Conservation (phyloP, 1,140 invertebrate species). For the Camponotus vicinus region DNA sequence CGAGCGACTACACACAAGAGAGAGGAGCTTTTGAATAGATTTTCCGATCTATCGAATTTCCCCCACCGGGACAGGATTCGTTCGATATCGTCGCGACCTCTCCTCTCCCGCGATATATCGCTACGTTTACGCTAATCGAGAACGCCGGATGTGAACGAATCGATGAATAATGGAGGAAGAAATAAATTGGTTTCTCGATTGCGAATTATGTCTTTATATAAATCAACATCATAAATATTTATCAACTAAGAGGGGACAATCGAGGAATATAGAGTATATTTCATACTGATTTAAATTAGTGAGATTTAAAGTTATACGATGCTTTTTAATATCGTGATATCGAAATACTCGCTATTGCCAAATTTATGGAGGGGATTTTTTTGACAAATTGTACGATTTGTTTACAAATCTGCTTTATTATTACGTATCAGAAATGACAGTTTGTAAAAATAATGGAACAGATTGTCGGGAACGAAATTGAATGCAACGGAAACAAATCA, state of each 20-base stretch:
- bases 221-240: conserved; percentile 25
- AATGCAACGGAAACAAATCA: not conserved
- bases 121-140: not conserved
- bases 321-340: not conserved
- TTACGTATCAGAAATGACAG: not conserved
- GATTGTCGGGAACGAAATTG: not conserved
- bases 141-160: not conserved
- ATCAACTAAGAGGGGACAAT: not conserved
- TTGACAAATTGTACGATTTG: not conserved
- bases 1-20: not conserved
- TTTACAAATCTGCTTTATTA: not conserved
- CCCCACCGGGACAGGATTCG: conserved; percentile 2
- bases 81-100: not conserved
- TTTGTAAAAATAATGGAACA: not conserved
- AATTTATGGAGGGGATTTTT: not conserved
- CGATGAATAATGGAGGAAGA: conserved; percentile 42
- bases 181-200: conserved; percentile 33
- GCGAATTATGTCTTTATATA: conserved; percentile 21
- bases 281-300: not conserved
- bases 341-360: not conserved
- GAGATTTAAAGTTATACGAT: not conserved
- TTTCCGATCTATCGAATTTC: conserved; percentile 51
- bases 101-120: not conserved
- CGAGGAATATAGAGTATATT: not conserved
- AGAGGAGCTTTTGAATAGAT: conserved; percentile 45